Evolutionary conservation across 2,797 vertebrate species (phyloP).

Genomic region (Valencia hispanica): DNA sequence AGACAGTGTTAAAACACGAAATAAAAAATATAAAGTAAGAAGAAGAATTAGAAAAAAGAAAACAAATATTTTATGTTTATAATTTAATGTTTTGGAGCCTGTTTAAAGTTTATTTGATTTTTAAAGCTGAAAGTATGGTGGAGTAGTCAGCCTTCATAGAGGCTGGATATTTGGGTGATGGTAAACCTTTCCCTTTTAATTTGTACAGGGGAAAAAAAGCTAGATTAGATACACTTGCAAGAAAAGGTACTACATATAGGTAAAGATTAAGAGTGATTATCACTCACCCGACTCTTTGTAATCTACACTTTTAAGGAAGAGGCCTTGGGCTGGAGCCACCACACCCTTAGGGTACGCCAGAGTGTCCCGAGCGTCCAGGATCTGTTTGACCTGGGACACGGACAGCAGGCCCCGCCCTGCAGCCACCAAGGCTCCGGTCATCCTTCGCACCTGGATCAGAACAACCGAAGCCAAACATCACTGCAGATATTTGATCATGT

Average conservation of each 20-base stretch:
- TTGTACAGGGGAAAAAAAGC: neutral
- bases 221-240: too few relatives aligned
- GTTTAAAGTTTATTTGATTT: neutral
- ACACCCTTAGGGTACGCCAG: constrained; percentile 74
- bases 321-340: constrained; percentile 83
- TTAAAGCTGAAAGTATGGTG: neutral
- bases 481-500: neutral
- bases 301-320: constrained; percentile 88
- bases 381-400: constrained; percentile 72
- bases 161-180: neutral
- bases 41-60: too few relatives aligned
- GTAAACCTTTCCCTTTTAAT: neutral
- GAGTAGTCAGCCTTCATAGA: neutral
- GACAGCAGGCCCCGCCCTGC: constrained; percentile 83
- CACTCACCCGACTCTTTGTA: constrained; percentile 75
- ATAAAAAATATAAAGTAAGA: too few relatives aligned
- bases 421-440: constrained; percentile 88
- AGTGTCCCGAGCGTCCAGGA: constrained; percentile 82
- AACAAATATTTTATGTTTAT: too few relatives aligned
- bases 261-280: neutral
- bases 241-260: neutral
- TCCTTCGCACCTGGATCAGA: constrained; percentile 86
- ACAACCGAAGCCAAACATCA: neutral
- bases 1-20: too few relatives aligned
- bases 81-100: neutral